Conservation (phyloP, 2,888 invertebrate species). For the Lutraria lutraria region DNA sequence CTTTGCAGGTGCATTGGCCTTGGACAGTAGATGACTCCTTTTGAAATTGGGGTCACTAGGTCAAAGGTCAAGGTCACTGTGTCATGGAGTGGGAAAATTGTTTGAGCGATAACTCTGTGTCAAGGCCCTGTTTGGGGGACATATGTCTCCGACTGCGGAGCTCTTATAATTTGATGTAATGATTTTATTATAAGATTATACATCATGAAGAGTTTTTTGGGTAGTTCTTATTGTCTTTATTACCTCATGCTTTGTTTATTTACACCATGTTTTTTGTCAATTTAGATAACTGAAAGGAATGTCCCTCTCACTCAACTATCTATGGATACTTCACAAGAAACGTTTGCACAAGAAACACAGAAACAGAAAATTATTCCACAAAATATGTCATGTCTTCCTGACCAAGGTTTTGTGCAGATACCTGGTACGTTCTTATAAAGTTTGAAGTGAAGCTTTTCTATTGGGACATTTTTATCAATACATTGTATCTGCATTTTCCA, state of each 20-base stretch:
- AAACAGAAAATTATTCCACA: constrained; percentile 25
- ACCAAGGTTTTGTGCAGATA: background rate
- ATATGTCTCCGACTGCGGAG: no score
- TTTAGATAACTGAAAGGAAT: constrained; percentile 24
- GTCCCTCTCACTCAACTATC: constrained; percentile 33
- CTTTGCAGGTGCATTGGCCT: no score
- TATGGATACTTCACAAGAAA: background rate
- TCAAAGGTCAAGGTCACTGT: no score
- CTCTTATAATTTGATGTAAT: background rate
- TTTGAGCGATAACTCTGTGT: no score
- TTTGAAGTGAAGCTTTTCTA: background rate
- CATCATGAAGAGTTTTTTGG: background rate
- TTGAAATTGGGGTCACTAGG: no score
- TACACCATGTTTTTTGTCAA: background rate
- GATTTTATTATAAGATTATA: background rate
- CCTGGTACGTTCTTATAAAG: background rate
- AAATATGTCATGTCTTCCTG: background rate
- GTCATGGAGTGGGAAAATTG: no score
- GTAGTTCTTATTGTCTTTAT: background rate
- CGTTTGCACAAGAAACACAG: background rate
- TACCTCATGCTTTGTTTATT: background rate
- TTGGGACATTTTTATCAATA: no score
- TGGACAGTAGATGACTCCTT: no score
- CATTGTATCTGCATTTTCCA: no score
- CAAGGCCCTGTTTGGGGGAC: no score